Conservation (phyloP, 2,888 invertebrate species). For the Boloria selene region DNA sequence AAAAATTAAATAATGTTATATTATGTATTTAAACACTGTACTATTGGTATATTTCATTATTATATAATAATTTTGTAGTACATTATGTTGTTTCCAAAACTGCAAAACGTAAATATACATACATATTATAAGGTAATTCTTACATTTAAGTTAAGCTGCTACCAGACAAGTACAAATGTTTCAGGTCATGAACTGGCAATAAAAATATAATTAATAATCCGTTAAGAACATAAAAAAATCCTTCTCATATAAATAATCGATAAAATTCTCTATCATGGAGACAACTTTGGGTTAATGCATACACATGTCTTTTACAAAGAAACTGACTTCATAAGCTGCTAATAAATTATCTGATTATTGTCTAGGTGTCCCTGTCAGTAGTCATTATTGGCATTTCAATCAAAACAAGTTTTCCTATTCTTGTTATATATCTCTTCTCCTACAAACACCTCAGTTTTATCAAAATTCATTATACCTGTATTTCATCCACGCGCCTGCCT, state of each 20-base stretch:
- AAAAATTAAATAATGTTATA: too few relatives aligned
- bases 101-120: slow-evolving; percentile 1
- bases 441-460: slow-evolving; percentile 61
- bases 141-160: slow-evolving; percentile 11
- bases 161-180: slow-evolving; percentile 20
- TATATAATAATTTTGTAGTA: too few relatives aligned
- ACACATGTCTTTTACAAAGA: slow-evolving; percentile 41
- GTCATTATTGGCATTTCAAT: slow-evolving; percentile 53
- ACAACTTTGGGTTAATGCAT: slow-evolving; percentile 41
- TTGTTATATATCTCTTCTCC: slow-evolving; percentile 56
- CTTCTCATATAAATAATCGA: slow-evolving; percentile 23
- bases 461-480: slow-evolving; percentile 78
- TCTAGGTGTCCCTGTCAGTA: slow-evolving; percentile 52
- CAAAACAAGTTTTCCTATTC: slow-evolving; percentile 53
- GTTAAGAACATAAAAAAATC: slow-evolving; percentile 25
- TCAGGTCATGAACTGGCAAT: slow-evolving; percentile 27
- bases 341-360: slow-evolving; percentile 53
- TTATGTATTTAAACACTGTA: too few relatives aligned
- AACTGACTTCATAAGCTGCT: slow-evolving; percentile 44
- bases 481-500: slow-evolving; percentile 70
- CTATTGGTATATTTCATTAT: too few relatives aligned
- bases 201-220: slow-evolving; percentile 29
- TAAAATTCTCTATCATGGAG: slow-evolving; percentile 30
- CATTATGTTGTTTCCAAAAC: not conserved
- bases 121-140: not conserved